Conservation (phyloP, 2,113 vertebrate genomes). For the Bothrops jararaca region DNA sequence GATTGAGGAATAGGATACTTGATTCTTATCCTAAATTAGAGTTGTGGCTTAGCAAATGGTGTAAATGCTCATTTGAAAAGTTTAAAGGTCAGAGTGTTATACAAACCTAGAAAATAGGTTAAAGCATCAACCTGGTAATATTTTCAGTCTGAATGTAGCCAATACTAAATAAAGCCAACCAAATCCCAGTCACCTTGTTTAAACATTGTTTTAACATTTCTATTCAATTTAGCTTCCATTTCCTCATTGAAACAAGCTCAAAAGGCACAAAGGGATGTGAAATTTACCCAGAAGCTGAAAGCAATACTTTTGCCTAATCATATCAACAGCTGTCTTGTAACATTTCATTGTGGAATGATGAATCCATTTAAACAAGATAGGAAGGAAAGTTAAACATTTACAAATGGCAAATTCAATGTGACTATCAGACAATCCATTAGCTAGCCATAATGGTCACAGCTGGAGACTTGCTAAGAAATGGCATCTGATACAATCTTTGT, state of each 20-base stretch:
- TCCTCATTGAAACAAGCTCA: background rate
- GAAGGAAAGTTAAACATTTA: background rate
- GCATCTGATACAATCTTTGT: conserved; percentile 66
- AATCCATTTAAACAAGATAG: conserved; percentile 4
- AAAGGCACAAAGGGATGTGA: conserved; percentile 28
- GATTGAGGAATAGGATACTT: background rate
- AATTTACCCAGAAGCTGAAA: conserved; percentile 13
- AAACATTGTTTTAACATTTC: background rate
- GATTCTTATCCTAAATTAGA: background rate
- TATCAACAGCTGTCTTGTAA: conserved; percentile 47
- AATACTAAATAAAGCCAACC: background rate
- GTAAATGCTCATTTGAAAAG: background rate
- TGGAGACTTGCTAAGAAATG: conserved; percentile 52
- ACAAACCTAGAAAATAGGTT: background rate
- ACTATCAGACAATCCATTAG: conserved; percentile 43
- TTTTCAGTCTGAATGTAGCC: background rate
- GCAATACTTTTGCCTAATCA: conserved; percentile 39
- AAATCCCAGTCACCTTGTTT: conserved; percentile 16
- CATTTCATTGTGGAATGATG: conserved; percentile 15
- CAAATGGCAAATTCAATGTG: conserved; percentile 21
- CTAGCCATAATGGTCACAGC: conserved; percentile 51
- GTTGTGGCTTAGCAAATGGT: background rate
- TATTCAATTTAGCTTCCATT: conserved; percentile 6
- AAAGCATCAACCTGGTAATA: background rate
- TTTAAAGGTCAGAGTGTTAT: background rate